Percentiles rank a stretch among this genome's conserved stretches.
Evolutionary conservation across 2,888 invertebrate species (phyloP).

Genomic region (Globia sparganii): DNA sequence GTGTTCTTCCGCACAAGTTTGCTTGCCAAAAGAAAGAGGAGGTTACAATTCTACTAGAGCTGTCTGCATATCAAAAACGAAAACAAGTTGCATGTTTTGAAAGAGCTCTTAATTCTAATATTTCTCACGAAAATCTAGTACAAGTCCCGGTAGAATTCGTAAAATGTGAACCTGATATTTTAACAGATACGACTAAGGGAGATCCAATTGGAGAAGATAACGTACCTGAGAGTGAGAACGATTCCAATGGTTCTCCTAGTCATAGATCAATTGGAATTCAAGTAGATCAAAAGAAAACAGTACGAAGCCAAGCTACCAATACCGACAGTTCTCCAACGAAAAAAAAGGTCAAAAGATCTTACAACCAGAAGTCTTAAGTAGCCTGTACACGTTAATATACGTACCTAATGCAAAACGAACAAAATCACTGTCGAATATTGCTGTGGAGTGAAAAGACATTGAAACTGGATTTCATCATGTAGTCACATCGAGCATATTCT

Average conservation of each 20-base stretch:
- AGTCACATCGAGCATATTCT: neutral
- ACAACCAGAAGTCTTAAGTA: neutral
- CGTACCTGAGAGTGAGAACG: neutral
- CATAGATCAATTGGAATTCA: neutral
- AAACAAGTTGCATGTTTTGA: conserved; percentile 28
- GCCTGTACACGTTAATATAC: neutral
- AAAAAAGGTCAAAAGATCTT: conserved; percentile 6
- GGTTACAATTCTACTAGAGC: conserved; percentile 22
- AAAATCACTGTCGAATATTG: neutral
- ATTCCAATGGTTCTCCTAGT: neutral
- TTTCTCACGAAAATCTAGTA: conserved; percentile 26
- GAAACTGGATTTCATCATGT: neutral
- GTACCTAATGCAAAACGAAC: neutral
- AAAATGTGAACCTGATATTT: conserved; percentile 38
- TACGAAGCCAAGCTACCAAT: conserved; percentile 1
- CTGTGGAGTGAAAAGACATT: neutral
- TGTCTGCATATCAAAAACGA: conserved; percentile 33
- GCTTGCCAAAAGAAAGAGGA: conserved; percentile 30
- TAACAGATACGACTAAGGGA: neutral
- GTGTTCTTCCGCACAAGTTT: conserved; percentile 43
- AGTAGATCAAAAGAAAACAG: conserved; percentile 16
- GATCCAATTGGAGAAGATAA: neutral
- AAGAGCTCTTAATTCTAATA: conserved; percentile 25
- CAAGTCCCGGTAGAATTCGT: conserved; percentile 38
- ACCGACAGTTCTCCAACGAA: neutral